Base-by-base conservation (phyloP, 2,888 invertebrate genomes). In the Drymonia ruficornis region DNA sequence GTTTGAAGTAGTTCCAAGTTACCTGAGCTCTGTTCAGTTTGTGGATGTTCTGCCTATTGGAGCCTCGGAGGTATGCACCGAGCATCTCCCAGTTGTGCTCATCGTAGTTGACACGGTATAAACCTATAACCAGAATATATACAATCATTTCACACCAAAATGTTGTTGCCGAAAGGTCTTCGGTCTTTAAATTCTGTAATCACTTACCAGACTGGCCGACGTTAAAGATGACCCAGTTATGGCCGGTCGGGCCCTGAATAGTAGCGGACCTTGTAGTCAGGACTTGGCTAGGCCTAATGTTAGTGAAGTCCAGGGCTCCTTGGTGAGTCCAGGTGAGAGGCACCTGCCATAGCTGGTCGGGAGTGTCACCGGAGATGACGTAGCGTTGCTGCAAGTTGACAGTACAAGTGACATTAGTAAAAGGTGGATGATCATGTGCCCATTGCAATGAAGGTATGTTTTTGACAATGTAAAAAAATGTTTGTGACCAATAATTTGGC, bases 1-100 rank as follows among this genome's bases (percentile, higher is more conserved):
- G 36, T 36, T 36, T 36, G 4, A 13, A 36, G n/a, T n/a, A 36
- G 5, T 36, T 36, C 11, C n/a, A 34, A 51, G 49, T 60, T 63
- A 96, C 91, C 85, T 97, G 97, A 16, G 96, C 97, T 71, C 97
- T 93, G 83, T 96, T 97, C 0, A 95, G 76, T 40, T 94, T 94
- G 68, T 95, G 93, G 49, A 97, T 95, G 0, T 66, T 75, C n/a
- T 72, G 61, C 52, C 82, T 83, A 61, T 80, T 72, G 55, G 74
- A 77, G n/a, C 80, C 76, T n/a, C 87, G 83, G 8, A 95, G 81
- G 59, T 91, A 93, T 0, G 81, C 60, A 7, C 87, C 89, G 52
- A 95, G 84, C 70, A 85, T 79, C 13, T 84, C 69, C 95, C 95
- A 96, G 53, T 94, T 93, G 29, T 82, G 74, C 2, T 73, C 69